Percentiles rank a stretch among this genome's conserved stretches.
These are phyloP conservation scores for Nothocercus nigrocapillus DNA, from an alignment of 2,113 vertebrate genomes.

Conservation along the genomic window DNA sequence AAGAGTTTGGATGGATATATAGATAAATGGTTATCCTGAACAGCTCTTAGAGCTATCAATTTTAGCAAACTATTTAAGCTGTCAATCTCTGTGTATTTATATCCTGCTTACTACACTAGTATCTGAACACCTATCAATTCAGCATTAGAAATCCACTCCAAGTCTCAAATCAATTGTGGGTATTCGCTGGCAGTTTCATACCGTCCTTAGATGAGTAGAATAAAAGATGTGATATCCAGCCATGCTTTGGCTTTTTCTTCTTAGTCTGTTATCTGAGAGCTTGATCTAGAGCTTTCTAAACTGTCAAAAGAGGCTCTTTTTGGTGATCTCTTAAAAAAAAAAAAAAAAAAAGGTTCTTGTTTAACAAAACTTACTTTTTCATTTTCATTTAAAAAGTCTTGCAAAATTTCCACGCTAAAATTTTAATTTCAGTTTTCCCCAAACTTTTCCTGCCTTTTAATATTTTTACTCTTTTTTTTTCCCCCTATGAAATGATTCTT, in stretches of 20 bases:
- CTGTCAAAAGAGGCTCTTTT: neutral
- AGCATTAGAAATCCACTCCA: conserved; percentile 55
- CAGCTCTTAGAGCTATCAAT: conserved; percentile 3
- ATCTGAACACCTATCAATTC: conserved; percentile 53
- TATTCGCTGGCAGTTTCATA: neutral
- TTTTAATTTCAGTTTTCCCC: neutral
- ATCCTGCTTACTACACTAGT: conserved; percentile 20
- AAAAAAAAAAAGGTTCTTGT: neutral
- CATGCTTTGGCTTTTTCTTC: neutral
- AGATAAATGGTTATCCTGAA: conserved; percentile 23
- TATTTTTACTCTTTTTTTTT: neutral
- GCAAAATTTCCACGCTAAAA: neutral
- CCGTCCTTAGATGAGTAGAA: neutral
- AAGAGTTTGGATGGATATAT: conserved; percentile 21
- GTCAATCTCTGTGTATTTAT: conserved; percentile 44
- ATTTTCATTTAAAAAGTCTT: neutral
- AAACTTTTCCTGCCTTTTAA: neutral
- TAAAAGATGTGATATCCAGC: conserved; percentile 6
- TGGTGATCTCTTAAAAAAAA: neutral
- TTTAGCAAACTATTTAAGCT: conserved; percentile 51
- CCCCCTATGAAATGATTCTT: neutral
- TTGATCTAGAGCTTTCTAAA: conserved; percentile 1
- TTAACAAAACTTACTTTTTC: neutral
- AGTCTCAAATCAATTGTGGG: conserved; percentile 1
- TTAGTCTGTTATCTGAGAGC: neutral